Base-by-base conservation (phyloP, 1,140 invertebrate species). In the Drosophila ficusphila region DNA sequence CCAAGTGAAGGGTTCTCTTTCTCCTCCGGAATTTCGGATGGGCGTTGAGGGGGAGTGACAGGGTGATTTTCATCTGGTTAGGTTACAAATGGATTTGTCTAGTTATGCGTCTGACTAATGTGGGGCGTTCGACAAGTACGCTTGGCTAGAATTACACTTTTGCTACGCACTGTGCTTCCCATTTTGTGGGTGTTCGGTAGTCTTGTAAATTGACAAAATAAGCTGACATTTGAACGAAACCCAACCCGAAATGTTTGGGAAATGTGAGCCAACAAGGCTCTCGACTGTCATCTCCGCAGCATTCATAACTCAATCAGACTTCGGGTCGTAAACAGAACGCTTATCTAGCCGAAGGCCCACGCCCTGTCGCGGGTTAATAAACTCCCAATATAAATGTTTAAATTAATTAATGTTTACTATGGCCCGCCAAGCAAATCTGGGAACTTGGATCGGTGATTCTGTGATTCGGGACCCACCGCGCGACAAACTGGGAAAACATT, bases 351-450 rank as follows among this genome's bases (percentile, higher is more conserved):
- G 0, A 8, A 19, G 49, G 25, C 56, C 57, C 41, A 70, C 71
- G 49, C 42, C 34, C 48, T 34, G 36, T 25, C 8, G 8, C 41
- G 39, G 82, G 51, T 81, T 82, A 56, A 88, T 82, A 88, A 88
- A 82, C 77, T 78, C 61, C 54, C 77, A 69, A 86, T 86, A 88
- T 88, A 86, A 86, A 88, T 86, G 81, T 88, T 77, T 34, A 78
- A 86, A 67, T 88, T 86, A 86, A 86, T 86, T 86, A 86, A 74
- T 75, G 82, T 86, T 71, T 77, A 74, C 61, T 61, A 85, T 85
- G 4, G 36, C 14, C 36, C 16, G 19, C 1, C 21, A 2, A 27
- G 71, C 54, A 47, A 58, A 58, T 58, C 33, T 56, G 33, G 51
- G 34, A 27, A 8, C 31, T 52, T 9, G 39, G 18, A 19, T 56